Base-by-base conservation (phyloP, 2,797 vertebrate species). In the Pseudopleuronectes americanus region DNA sequence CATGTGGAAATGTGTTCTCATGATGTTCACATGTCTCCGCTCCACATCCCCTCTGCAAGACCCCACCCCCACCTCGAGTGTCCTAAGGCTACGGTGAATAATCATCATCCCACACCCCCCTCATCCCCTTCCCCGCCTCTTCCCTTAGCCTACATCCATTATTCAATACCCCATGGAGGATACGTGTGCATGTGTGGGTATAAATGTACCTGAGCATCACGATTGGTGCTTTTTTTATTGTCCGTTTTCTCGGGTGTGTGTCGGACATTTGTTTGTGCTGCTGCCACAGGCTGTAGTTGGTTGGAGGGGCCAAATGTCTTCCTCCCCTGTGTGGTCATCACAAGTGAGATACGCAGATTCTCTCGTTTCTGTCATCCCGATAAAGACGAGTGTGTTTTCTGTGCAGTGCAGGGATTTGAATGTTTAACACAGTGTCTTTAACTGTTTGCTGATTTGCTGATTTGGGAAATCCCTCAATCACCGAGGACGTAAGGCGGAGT, bases 61-160 rank as follows among this genome's bases (percentile, higher is more conserved):
- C 22, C 77, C 67, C 49, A 62, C 72, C 85, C 79, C 74, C 76
- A 67, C 21, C 24, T 41, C 63, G 7, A 16, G 58, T 57, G 64
- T 86, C 84, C 72, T 51, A 58, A 76, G 78, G 81, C 68, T 60
- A 65, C 52, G 56, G 52, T 74, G 84, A 89, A 89, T 89, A 88
- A 86, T 90, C 48, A 66, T 60, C 55, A 12, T 23, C 49, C 66
- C 61, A 56, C 57, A 8, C 54, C 56, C 21, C 53, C 31, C 12
- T n/a, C 38, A 49, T 19, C 60, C 31, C 54, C 53, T 6, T 51
- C 64, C 14, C 51, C 16, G n/a, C 78, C 57, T 57, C 62, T 71
- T 53, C 53, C 62, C 57, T 56, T 74, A 71, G 60, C 70, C 60
- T 72, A 69, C 60, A 92, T 90, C 61, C 77, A 92, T 93, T 90